These are phyloP conservation scores for Drosophila multiciliata DNA, from an alignment of 2,888 invertebrate species.

Conservation along the genomic window DNA sequence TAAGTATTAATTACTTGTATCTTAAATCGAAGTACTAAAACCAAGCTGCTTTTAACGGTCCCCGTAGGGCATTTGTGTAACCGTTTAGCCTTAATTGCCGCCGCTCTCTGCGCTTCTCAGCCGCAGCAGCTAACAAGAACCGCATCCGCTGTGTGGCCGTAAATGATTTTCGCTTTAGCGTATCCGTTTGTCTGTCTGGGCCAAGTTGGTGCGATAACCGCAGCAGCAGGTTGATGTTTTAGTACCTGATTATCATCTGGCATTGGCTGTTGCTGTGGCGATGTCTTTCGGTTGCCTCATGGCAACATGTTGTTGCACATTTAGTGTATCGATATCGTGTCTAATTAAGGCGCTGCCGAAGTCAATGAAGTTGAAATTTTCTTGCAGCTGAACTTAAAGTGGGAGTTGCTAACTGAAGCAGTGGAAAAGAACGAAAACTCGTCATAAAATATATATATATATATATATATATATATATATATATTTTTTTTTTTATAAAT, in stretches of 20 bases:
- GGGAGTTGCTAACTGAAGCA: not conserved
- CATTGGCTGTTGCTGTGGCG: slow-evolving; percentile 44
- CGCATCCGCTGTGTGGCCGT: slow-evolving; percentile 23
- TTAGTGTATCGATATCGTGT: slow-evolving; percentile 70
- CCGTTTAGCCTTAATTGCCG: not conserved
- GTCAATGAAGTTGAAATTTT: slow-evolving; percentile 9
- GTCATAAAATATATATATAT: not conserved
- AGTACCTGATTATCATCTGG: slow-evolving; percentile 61
- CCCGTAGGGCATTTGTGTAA: not conserved
- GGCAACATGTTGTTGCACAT: slow-evolving; percentile 37
- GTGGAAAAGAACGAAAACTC: slow-evolving; percentile 12
- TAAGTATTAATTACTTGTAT: not conserved
- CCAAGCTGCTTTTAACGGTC: not conserved
- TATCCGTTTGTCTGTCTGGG: slow-evolving; percentile 42
- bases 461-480: no score
- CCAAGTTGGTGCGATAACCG: slow-evolving; percentile 56
- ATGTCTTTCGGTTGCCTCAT: slow-evolving; percentile 21
- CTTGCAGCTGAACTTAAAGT: slow-evolving; percentile 21
- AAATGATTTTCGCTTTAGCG: slow-evolving; percentile 52
- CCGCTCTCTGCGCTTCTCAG: slow-evolving; percentile 11
- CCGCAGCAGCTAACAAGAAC: not conserved
- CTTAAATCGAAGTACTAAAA: not conserved
- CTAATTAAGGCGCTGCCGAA: slow-evolving; percentile 62
- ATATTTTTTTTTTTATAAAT: not conserved
- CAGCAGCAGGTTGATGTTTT: slow-evolving; percentile 66